Evolutionary conservation across 2,113 vertebrate genomes (phyloP), one percentile per base, ranked within the genome.

Genomic region (Fukomys damarensis): DNA sequence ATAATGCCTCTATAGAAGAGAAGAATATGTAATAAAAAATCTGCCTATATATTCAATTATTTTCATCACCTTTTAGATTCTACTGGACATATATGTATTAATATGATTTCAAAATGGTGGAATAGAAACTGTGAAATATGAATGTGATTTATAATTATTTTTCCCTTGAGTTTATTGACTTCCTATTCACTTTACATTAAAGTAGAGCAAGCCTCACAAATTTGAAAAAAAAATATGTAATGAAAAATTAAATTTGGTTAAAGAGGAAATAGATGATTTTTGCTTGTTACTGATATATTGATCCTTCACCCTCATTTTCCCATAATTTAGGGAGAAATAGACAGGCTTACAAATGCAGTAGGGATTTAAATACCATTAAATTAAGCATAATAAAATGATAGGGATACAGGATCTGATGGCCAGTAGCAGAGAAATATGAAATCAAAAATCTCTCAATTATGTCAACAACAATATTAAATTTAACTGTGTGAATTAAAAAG

Each of bases 391-490:
- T 94, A 76, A 94, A 96, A 92, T 90, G 65, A 94, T 68, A 74
- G 58, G 35, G 65, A 95, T 96, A 97, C 61, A 96, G 74, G 94
- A 92, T 86, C 79, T n/a, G 72, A 97, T 82, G 82, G 89, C 92
- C 92, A 97, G 80, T 68, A 43, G 74, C 49, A 88, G 54, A 92
- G 28, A 89, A 86, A 92, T 89, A 94, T 35, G 17, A 96, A 96
- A 95, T 95, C 83, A 95, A 95, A 95, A 94, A 82, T 83, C 70
- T 92, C 84, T 95, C 91, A 95, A 93, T 97, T 97, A 96, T 94
- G 76, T 86, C 82, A 96, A 95, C 66, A 94, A 80, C 52, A 82
- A 82, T 88, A 96, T 98, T 96, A 97, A 97, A 87, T 95, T 93
- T 96, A 97, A 97, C 89, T 82, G 38, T 83, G 63, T 83, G 76